Evolutionary conservation across 2,797 vertebrate species (phyloP).

Genomic region (Malurus leucopterus): DNA sequence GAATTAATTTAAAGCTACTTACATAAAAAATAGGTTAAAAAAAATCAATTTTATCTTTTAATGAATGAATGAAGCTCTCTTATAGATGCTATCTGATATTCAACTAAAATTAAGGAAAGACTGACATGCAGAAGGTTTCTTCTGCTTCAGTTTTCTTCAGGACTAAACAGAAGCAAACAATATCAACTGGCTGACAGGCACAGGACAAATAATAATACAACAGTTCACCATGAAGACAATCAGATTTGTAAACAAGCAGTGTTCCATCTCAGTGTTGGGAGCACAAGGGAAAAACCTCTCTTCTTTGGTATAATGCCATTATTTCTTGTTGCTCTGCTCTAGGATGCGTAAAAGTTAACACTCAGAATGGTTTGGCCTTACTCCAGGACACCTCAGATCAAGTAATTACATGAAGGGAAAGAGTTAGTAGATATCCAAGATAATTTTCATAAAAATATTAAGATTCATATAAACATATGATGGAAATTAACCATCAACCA

Average conservation of each 20-base stretch:
- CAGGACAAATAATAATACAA: not conserved
- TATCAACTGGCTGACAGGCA: not conserved
- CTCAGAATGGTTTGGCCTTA: not conserved
- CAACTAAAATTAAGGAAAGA: not conserved
- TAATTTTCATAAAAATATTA: not conserved
- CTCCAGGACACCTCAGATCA: not conserved
- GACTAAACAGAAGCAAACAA: not conserved
- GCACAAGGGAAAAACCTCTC: fast-evolving
- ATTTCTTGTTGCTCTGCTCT: not conserved
- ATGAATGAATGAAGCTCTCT: not conserved
- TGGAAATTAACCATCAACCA: not conserved
- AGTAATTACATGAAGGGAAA: not conserved
- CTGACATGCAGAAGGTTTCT: not conserved
- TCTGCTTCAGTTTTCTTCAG: not conserved
- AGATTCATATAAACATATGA: not conserved
- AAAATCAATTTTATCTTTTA: not conserved
- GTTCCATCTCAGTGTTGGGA: not conserved
- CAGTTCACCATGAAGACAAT: not conserved
- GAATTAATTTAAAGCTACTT: not conserved
- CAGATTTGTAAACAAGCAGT: not conserved
- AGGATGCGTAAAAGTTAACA: not conserved
- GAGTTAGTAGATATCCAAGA: not conserved
- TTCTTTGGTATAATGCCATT: not conserved
- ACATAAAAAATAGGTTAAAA: not conserved
- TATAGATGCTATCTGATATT: not conserved